A percentile compares a stretch with the other conserved stretches of the same genome.
phyloP scores from a whole-genome alignment of 2,113 vertebrate species.

The Apteryx mantelli region DNA sequence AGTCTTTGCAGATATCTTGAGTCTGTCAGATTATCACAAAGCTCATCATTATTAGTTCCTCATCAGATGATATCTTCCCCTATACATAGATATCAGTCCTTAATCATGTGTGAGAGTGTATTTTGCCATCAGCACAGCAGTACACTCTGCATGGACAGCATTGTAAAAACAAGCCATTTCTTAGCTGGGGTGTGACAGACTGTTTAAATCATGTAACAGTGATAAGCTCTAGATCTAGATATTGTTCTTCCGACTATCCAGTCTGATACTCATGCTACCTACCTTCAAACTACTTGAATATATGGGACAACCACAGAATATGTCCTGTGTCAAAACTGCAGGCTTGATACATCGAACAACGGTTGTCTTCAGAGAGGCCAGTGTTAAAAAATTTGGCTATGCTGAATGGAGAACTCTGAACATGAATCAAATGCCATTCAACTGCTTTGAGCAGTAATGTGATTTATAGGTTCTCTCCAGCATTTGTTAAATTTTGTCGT shows the following conservation, averaged over 20 bases:
- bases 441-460: background rate
- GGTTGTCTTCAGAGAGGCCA: background rate
- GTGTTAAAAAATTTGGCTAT: background rate
- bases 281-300: background rate
- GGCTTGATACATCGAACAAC: fast-evolving
- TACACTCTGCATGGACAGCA: background rate
- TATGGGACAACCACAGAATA: background rate
- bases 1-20: background rate
- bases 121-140: conserved; percentile 27
- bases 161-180: background rate
- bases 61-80: conserved; percentile 39
- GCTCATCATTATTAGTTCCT: conserved; percentile 45
- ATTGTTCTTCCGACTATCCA: background rate
- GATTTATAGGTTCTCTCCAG: background rate
- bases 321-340: background rate
- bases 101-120: background rate
- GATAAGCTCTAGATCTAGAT: background rate
- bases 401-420: background rate
- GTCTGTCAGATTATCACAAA: conserved; percentile 50
- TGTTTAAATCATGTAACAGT: background rate
- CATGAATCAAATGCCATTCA: background rate
- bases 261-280: background rate
- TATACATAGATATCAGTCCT: conserved; percentile 1
- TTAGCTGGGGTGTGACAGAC: background rate
- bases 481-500: background rate